Evolutionary conservation across 2,113 vertebrate species (phyloP).

Genomic region (Turnix velox): DNA sequence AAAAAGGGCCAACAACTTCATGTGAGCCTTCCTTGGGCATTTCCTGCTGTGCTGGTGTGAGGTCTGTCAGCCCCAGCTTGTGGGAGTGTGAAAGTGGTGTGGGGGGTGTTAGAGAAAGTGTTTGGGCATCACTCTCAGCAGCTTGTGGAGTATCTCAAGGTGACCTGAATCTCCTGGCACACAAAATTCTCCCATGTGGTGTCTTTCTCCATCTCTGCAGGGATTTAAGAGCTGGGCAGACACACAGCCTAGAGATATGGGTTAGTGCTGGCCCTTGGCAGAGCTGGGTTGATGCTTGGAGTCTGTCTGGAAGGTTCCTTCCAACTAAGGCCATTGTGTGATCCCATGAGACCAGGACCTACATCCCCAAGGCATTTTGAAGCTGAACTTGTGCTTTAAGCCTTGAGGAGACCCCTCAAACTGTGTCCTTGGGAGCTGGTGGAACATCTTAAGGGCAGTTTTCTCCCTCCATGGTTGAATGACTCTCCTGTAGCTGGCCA

Average conservation of each 20-base stretch:
- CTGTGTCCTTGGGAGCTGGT: neutral
- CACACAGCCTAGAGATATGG: no score
- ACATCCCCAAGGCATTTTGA: neutral
- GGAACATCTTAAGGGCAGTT: neutral
- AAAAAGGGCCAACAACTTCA: neutral
- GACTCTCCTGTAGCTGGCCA: accelerated
- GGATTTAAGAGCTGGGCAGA: no score
- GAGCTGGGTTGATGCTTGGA: no score
- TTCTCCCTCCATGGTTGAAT: neutral
- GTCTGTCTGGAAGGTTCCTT: no score
- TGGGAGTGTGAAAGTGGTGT: neutral
- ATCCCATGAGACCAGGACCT: neutral
- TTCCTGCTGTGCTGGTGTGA: neutral
- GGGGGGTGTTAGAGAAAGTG: neutral
- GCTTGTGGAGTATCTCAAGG: neutral
- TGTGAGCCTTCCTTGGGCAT: neutral
- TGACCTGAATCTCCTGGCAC: neutral
- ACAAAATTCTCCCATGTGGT: neutral
- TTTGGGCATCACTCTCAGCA: neutral
- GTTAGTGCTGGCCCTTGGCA: no score
- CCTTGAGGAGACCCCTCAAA: neutral
- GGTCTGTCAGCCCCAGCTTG: neutral
- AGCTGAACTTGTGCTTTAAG: neutral
- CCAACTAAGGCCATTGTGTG: no score
- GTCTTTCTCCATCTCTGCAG: no score